Evolutionary conservation across 2,797 vertebrate species (phyloP).

Genomic region (Delichon dasypus): DNA sequence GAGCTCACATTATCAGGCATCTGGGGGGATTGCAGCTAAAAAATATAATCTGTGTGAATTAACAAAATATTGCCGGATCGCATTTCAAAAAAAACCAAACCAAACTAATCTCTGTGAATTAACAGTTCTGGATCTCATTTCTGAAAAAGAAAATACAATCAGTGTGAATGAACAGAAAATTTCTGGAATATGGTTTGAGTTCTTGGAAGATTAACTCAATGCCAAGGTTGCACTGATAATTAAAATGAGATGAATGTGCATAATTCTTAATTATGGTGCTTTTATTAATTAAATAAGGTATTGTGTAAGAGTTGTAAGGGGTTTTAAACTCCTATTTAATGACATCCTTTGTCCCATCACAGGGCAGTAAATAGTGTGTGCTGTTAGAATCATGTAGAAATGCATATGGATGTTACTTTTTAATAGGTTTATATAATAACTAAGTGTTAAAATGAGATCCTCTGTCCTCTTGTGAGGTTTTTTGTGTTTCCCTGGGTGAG

Average conservation of each 20-base stretch:
- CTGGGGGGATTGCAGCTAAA: background rate
- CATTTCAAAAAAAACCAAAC: background rate
- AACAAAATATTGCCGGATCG: background rate
- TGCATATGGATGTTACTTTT: fast-evolving
- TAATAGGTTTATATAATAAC: background rate
- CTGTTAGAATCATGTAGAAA: background rate
- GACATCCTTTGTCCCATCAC: background rate
- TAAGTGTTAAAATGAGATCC: background rate
- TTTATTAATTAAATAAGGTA: background rate
- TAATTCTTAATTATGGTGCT: background rate
- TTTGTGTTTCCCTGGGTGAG: background rate
- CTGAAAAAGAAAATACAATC: background rate
- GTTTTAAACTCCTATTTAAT: background rate
- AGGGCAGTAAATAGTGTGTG: background rate
- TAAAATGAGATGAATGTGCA: background rate
- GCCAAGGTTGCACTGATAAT: background rate
- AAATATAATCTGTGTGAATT: background rate
- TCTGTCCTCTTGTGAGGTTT: background rate
- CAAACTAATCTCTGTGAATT: background rate
- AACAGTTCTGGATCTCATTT: background rate
- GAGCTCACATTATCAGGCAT: background rate
- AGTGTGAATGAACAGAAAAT: background rate
- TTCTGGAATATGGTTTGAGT: background rate
- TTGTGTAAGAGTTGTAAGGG: background rate
- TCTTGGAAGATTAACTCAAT: background rate